Percentiles rank a stretch among this genome's conserved stretches.
These are phyloP conservation scores for Scaptomyza tumidula DNA, from an alignment of 2,888 invertebrate species.

Conservation along the genomic window DNA sequence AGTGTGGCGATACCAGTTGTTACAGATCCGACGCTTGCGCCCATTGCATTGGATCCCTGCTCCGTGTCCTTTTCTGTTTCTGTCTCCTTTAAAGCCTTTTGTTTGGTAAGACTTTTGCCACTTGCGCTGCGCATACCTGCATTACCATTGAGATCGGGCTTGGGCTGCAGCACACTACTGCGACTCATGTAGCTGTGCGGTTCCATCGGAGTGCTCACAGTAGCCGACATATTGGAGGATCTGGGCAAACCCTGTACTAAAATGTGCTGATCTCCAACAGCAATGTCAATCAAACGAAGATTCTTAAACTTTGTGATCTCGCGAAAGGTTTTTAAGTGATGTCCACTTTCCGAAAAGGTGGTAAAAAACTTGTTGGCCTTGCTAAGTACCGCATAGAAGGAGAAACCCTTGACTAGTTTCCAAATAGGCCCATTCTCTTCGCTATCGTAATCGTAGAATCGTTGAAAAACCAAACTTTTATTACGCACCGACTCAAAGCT, in stretches of 20 bases:
- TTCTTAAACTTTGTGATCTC: slow-evolving; percentile 84
- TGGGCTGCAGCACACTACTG: slow-evolving; percentile 69
- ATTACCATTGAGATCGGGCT: slow-evolving; percentile 67
- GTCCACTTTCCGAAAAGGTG: slow-evolving; percentile 84
- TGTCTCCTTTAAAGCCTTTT: slow-evolving; percentile 41
- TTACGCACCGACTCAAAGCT: slow-evolving; percentile 82
- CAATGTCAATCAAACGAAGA: slow-evolving; percentile 81
- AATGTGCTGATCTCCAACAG: slow-evolving; percentile 83
- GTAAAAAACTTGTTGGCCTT: slow-evolving; percentile 84
- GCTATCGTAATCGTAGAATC: slow-evolving; percentile 84
- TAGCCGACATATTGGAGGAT: slow-evolving; percentile 71
- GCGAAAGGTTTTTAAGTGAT: slow-evolving; percentile 84
- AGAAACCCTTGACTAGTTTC: slow-evolving; percentile 82
- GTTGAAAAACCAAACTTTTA: slow-evolving; percentile 83
- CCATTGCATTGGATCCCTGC: slow-evolving; percentile 28
- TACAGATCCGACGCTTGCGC: slow-evolving; percentile 30
- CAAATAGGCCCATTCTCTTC: slow-evolving; percentile 84
- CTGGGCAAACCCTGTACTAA: slow-evolving; percentile 83
- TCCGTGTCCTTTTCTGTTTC: slow-evolving; percentile 37
- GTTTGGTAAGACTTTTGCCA: slow-evolving; percentile 56
- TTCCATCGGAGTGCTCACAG: slow-evolving; percentile 57
- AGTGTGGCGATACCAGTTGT: slow-evolving; percentile 52
- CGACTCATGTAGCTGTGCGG: slow-evolving; percentile 69
- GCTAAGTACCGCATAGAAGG: slow-evolving; percentile 83
- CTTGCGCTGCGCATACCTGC: slow-evolving; percentile 43